Base-by-base conservation (phyloP, 1,140 invertebrate species). In the Aleiodes sp. region DNA sequence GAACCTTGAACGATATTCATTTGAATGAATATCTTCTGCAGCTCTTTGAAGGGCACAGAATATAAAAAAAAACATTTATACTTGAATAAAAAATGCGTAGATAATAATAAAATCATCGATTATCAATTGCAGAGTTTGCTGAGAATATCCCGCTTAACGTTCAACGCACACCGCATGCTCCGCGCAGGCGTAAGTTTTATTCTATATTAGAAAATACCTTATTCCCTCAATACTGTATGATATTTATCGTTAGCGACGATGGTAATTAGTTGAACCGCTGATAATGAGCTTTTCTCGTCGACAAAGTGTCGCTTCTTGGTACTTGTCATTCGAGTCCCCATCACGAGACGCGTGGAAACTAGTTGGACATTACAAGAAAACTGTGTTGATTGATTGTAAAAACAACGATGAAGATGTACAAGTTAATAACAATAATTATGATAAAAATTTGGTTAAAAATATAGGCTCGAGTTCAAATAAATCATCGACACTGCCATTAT, bases 61-160 rank as follows among this genome's bases (percentile, higher is more conserved):
- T n/a, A 8, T 57, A 4, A 21, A 35, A 14, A 3, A 2, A 10
- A 31, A 31, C 33, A 60, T 60, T 28, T 60, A 35, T 60, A 31
- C 33, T 28, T 57, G 24, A 33, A 33, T 4, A 33, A 33, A 33
- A 33, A 33, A n/a, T n/a, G n/a, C n/a, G n/a, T n/a, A n/a, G n/a
- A n/a, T 26, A 37, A 35, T 35, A 16, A 26, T 28, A 37, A 37
- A 28, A 24, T 37, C 9, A 68, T 61, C n/a, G 29, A 37, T 61
- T 21, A 74, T 66, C 63, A 79, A 78, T 87, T 88, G 65, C 84
- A 94, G 93, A 95, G 90, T 93, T 94, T 82, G 93, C 92, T 72
- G 93, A 95, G 87, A 94, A 92, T 85, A 87, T 94, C 82, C 93
- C 93, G 65, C 89, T 91, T 79, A 92, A 92, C 74, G 93, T 91